phyloP scores from a whole-genome alignment of 2,113 vertebrate species.

The Mellivora capensis region DNA sequence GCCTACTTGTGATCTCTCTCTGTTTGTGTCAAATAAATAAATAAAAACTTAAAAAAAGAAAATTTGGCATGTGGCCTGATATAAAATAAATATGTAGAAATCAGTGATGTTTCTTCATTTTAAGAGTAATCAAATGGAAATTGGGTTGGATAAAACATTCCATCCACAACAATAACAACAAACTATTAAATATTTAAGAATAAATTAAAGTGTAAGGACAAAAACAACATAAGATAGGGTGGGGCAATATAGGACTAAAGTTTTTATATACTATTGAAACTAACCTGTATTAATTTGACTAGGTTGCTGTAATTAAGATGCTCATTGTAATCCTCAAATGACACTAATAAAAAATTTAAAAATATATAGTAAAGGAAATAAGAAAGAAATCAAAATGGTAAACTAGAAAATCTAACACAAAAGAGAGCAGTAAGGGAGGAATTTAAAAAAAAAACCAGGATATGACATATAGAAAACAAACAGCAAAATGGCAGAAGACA shows the following conservation, averaged over 20 bases:
- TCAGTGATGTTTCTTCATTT: not conserved
- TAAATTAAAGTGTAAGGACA: not conserved
- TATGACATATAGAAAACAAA: not conserved
- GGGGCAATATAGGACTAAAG: not conserved
- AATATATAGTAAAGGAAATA: not conserved
- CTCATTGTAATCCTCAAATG: not conserved
- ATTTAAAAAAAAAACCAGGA: not conserved
- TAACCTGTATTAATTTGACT: not conserved
- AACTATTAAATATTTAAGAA: not conserved
- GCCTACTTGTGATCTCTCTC: too few species aligned
- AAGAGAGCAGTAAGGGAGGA: not conserved
- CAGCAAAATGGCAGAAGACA: not conserved
- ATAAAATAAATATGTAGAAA: not conserved
- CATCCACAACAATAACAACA: not conserved
- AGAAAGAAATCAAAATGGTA: not conserved
- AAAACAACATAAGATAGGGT: not conserved
- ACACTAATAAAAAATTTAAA: not conserved
- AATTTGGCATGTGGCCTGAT: not conserved
- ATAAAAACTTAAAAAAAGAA: not conserved
- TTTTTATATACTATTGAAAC: not conserved
- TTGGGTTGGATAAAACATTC: not conserved
- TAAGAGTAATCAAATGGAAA: not conserved
- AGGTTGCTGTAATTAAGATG: not conserved
- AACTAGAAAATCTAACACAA: not conserved
- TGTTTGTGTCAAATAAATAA: too few species aligned